Percentiles rank a stretch among this genome's conserved stretches.
phyloP scores from a whole-genome alignment of 2,113 vertebrate genomes.

The Grantiella picta region DNA sequence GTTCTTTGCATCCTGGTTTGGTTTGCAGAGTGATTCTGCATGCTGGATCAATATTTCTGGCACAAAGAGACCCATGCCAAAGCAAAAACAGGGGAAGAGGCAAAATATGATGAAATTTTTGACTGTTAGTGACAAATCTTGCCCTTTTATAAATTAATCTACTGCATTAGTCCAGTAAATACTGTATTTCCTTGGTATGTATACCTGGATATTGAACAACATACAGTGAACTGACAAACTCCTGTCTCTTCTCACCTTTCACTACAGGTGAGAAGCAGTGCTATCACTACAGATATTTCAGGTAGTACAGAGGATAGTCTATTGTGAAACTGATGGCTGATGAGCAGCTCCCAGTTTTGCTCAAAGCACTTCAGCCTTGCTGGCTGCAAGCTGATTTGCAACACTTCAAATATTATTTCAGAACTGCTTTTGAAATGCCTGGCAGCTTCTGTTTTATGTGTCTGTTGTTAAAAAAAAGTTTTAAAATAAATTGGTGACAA shows the following conservation, averaged over 20 bases:
- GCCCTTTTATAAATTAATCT: neutral
- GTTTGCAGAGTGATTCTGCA: neutral
- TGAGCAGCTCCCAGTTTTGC: neutral
- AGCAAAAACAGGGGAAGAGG: neutral
- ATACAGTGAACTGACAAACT: neutral
- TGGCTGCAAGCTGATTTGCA: neutral
- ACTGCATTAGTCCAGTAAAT: neutral
- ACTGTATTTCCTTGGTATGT: neutral
- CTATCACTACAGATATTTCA: neutral
- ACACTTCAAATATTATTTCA: neutral
- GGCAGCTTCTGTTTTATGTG: neutral
- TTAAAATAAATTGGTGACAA: neutral
- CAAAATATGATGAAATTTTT: neutral
- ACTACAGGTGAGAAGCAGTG: neutral
- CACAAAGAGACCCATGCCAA: neutral
- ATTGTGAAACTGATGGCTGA: neutral
- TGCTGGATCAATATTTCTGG: neutral
- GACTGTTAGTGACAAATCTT: neutral
- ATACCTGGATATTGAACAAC: neutral
- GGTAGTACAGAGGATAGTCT: neutral
- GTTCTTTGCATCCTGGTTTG: neutral
- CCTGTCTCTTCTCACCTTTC: neutral
- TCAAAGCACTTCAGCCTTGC: neutral
- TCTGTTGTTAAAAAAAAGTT: neutral
- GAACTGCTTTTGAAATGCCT: neutral